Conservation (phyloP, 1,140 invertebrate species). For the Pseudoatta argentina region DNA sequence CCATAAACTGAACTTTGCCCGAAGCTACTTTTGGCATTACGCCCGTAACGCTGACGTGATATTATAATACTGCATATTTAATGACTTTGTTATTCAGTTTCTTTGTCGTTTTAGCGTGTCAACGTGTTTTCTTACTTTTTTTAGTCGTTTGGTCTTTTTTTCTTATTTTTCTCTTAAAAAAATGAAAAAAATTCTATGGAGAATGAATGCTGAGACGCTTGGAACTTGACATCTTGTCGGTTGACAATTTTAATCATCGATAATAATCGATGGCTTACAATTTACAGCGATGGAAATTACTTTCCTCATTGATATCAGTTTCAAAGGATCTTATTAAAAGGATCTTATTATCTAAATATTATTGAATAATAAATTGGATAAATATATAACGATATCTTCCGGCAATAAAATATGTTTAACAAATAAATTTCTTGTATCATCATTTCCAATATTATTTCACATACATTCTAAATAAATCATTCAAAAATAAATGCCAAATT, state of each 20-base stretch:
- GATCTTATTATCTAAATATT: not conserved
- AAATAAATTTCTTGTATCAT: not conserved
- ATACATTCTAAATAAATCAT: not conserved
- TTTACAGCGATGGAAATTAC: not conserved
- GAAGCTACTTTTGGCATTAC: constrained; percentile 46
- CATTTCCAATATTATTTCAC: not conserved
- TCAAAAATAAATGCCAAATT: not conserved
- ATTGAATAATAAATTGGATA: not conserved
- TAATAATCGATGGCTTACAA: not conserved
- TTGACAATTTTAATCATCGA: constrained; percentile 14
- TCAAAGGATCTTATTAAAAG: not conserved
- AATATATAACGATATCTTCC: not conserved
- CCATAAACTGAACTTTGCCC: constrained; percentile 40
- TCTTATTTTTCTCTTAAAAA: not conserved
- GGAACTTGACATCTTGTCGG: not conserved
- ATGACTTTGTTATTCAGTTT: constrained; percentile 50
- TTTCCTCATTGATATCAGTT: not conserved
- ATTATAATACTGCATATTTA: constrained; percentile 55
- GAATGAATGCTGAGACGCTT: not conserved
- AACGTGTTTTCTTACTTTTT: not conserved
- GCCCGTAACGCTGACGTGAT: constrained; percentile 17
- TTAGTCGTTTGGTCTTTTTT: not conserved
- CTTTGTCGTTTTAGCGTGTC: not conserved
- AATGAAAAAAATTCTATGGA: not conserved
- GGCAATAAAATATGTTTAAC: not conserved